Evolutionary conservation across 2,888 invertebrate species (phyloP).

Genomic region (Caenorhabditis zanzibari): DNA sequence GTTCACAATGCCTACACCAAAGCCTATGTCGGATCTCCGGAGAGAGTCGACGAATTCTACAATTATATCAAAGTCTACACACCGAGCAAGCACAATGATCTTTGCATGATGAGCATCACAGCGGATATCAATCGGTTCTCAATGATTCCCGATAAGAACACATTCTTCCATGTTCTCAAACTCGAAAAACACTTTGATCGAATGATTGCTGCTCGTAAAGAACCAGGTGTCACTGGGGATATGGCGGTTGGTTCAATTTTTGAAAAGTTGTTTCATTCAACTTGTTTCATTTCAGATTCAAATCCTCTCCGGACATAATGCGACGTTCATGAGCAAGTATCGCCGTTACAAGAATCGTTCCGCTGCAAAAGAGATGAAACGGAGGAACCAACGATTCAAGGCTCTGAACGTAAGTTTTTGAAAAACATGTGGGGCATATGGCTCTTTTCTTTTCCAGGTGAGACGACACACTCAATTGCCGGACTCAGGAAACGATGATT

Average conservation of each 20-base stretch:
- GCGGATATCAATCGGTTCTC: constrained; percentile 55
- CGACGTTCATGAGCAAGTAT: constrained; percentile 53
- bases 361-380: constrained; percentile 41
- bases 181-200: constrained; percentile 52
- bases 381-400: constrained; percentile 47
- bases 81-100: constrained; percentile 47
- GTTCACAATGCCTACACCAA: constrained; percentile 52
- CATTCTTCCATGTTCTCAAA: constrained; percentile 59
- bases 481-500: constrained; percentile 10
- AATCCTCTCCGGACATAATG: constrained; percentile 55
- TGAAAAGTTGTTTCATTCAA: too few species aligned
- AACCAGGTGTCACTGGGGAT: constrained; percentile 43
- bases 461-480: constrained; percentile 45
- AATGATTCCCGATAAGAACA: constrained; percentile 53
- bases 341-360: constrained; percentile 50
- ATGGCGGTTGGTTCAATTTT: constrained; percentile 44
- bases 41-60: constrained; percentile 54
- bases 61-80: constrained; percentile 53
- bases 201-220: constrained; percentile 43
- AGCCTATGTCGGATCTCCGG: constrained; percentile 52
- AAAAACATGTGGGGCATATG: constrained; percentile 13
- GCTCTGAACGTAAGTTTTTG: constrained; percentile 46
- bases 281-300: constrained; percentile 39
- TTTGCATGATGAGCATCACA: constrained; percentile 62
- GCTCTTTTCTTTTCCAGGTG: constrained; percentile 25